A percentile compares a stretch with the other conserved stretches of the same genome.
phyloP scores from a whole-genome alignment of 2,888 invertebrate genomes.

The Acronicta leporina region DNA sequence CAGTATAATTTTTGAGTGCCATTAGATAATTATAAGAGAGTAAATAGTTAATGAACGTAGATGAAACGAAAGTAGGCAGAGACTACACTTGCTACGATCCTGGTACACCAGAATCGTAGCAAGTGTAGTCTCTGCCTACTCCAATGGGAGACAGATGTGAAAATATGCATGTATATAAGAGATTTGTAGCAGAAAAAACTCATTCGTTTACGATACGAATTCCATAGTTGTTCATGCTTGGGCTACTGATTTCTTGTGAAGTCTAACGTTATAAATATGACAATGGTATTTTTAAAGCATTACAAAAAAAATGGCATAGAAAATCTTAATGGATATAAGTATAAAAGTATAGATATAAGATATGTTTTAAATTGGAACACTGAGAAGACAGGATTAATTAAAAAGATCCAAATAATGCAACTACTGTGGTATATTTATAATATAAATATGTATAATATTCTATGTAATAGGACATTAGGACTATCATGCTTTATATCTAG shows the following conservation, averaged over 20 bases:
- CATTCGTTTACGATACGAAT: too few species aligned
- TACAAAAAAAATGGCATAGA: not conserved
- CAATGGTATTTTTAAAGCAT: not conserved
- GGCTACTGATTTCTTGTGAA: slow-evolving; percentile 12
- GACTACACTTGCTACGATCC: too few species aligned
- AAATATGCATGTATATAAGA: too few species aligned
- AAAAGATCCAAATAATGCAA: slow-evolving; percentile 14
- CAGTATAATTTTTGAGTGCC: slow-evolving; percentile 8
- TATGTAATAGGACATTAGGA: slow-evolving; percentile 17
- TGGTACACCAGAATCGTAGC: too few species aligned
- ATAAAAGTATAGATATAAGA: slow-evolving; percentile 17
- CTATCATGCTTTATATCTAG: slow-evolving; percentile 22
- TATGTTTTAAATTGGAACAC: slow-evolving; percentile 40
- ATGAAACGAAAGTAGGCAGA: too few species aligned
- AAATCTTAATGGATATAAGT: not conserved
- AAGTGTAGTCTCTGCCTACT: too few species aligned
- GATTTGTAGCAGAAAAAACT: too few species aligned
- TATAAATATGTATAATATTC: slow-evolving; percentile 14
- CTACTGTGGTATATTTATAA: slow-evolving; percentile 19
- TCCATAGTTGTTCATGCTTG: too few species aligned
- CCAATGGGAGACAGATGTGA: too few species aligned
- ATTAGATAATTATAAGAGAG: slow-evolving; percentile 11
- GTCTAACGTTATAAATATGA: slow-evolving; percentile 6
- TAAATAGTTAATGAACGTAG: too few species aligned
- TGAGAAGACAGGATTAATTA: slow-evolving; percentile 19